Evolutionary conservation across 2,888 invertebrate genomes (phyloP).

Genomic region (Ophion obscuratus): DNA sequence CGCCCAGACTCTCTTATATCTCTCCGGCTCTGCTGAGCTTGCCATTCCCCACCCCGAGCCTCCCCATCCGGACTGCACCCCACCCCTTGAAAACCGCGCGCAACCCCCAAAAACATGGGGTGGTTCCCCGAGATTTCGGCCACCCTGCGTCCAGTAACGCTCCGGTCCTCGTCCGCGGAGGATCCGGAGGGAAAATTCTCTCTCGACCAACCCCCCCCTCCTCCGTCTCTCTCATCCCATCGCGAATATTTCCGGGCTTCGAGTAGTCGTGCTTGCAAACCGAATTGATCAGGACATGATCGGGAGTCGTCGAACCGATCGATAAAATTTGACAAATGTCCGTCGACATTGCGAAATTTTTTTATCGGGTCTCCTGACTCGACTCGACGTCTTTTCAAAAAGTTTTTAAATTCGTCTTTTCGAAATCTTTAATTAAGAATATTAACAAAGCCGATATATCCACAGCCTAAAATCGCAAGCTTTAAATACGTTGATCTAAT

Average conservation of each 20-base stretch:
- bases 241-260: neutral
- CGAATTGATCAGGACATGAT: neutral
- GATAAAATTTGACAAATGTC: conserved; percentile 54
- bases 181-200: conserved; percentile 22
- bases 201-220: neutral
- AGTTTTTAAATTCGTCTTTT: neutral
- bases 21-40: conserved; percentile 33
- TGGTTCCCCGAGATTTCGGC: conserved; percentile 76
- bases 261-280: neutral
- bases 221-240: neutral
- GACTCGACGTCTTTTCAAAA: neutral
- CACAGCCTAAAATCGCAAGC: neutral
- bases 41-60: conserved; percentile 57
- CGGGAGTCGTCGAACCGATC: neutral
- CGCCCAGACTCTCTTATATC: conserved; percentile 18
- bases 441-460: neutral
- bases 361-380: conserved; percentile 64
- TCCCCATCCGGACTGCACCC: conserved; percentile 12
- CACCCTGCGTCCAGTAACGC: conserved; percentile 70
- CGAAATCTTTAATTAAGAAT: neutral
- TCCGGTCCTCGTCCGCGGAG: conserved; percentile 48
- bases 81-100: conserved; percentile 59
- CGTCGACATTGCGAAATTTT: conserved; percentile 56
- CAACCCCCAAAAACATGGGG: conserved; percentile 75
- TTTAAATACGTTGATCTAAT: conserved; percentile 23